These are phyloP conservation scores for Drosophila rhopaloa DNA, from an alignment of 1,140 invertebrate genomes.

Conservation along the genomic window DNA sequence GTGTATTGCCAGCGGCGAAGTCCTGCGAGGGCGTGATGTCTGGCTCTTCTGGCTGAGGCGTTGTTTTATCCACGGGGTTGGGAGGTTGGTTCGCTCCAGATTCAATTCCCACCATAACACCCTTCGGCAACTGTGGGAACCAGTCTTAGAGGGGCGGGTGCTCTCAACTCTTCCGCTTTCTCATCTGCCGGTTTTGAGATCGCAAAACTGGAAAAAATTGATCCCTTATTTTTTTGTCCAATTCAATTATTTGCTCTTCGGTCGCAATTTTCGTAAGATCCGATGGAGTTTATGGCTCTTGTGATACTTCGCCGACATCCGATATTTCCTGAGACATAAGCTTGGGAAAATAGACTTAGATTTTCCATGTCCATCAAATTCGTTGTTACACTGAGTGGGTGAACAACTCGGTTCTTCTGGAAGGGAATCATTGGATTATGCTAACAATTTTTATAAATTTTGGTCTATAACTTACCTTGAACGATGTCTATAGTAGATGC, in stretches of 20 bases:
- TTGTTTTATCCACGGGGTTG: not conserved
- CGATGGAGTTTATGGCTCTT: not conserved
- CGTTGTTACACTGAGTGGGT: not conserved
- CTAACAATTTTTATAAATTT: not conserved
- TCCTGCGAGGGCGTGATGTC: slow-evolving; percentile 50
- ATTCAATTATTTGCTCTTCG: slow-evolving; percentile 17
- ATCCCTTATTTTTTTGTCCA: slow-evolving; percentile 1
- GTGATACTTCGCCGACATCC: too few species aligned
- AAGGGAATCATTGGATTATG: not conserved
- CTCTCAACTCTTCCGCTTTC: not conserved
- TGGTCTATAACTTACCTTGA: not conserved
- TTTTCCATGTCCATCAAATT: slow-evolving; percentile 22
- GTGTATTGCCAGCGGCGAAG: slow-evolving; percentile 42
- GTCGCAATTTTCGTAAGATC: slow-evolving; percentile 1
- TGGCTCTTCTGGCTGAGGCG: too few species aligned
- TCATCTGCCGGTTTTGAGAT: not conserved
- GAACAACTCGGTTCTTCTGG: slow-evolving; percentile 9
- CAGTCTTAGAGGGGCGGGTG: not conserved
- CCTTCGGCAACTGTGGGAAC: slow-evolving; percentile 18
- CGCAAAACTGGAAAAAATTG: slow-evolving; percentile 19
- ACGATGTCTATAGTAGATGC: not conserved
- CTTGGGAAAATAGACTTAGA: not conserved
- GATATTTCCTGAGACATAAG: not conserved
- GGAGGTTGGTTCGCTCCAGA: too few species aligned
- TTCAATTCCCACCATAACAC: slow-evolving; percentile 14